A percentile compares a stretch with the other conserved stretches of the same genome.
Evolutionary conservation across 2,113 vertebrate genomes (phyloP).

Genomic region (Vanacampus margaritifer): DNA sequence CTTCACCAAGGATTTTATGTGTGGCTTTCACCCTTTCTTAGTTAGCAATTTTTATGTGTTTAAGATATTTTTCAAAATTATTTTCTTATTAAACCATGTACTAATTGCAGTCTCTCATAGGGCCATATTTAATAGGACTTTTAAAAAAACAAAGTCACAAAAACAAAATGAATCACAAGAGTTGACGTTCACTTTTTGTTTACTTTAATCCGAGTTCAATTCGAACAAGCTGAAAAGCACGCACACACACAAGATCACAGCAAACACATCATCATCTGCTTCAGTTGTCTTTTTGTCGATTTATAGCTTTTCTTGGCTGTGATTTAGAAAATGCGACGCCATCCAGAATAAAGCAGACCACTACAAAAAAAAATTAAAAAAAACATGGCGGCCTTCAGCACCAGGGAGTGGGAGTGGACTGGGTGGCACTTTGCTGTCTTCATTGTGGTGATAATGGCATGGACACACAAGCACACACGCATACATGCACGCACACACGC

Average conservation of each 20-base stretch:
- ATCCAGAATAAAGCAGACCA: not conserved
- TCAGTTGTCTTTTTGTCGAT: slow-evolving; percentile 50
- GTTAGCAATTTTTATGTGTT: not conserved
- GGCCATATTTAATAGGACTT: too few relatives aligned
- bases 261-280: slow-evolving; percentile 57
- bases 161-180: not conserved
- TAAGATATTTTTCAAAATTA: too few relatives aligned
- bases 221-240: slow-evolving; percentile 88
- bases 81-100: too few relatives aligned
- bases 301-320: not conserved
- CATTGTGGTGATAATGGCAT: not conserved
- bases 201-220: slow-evolving; percentile 79
- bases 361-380: not conserved
- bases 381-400: not conserved
- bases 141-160: not conserved
- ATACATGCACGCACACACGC: not conserved
- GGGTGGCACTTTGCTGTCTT: not conserved
- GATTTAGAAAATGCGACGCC: not conserved
- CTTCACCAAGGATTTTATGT: not conserved
- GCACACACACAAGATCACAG: slow-evolving; percentile 63
- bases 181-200: not conserved
- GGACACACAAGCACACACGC: not conserved
- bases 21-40: not conserved
- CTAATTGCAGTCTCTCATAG: too few relatives aligned
- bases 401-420: not conserved